Evolutionary conservation across 1,140 invertebrate genomes (phyloP).

Genomic region (Metaphire vulgaris): DNA sequence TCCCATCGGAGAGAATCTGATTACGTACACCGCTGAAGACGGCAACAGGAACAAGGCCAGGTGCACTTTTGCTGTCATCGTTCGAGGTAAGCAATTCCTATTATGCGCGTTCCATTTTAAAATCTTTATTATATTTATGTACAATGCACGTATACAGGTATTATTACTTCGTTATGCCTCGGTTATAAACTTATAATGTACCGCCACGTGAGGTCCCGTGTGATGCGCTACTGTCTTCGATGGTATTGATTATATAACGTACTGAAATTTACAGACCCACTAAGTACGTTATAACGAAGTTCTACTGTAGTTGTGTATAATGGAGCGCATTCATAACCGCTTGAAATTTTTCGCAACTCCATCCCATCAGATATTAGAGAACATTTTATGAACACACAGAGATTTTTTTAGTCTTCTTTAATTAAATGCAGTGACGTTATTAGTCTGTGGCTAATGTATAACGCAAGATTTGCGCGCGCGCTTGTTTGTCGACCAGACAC

Average conservation of each 20-base stretch:
- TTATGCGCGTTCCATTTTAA: no score
- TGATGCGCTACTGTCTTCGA: background rate
- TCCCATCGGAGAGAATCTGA: constrained; percentile 50
- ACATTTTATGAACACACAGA: background rate
- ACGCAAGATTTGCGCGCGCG: background rate
- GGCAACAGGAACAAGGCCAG: constrained; percentile 49
- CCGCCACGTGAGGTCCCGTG: background rate
- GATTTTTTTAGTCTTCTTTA: background rate
- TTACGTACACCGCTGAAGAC: constrained; percentile 54
- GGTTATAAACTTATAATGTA: background rate
- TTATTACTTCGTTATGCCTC: background rate
- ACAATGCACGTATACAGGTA: background rate
- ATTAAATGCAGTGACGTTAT: no score
- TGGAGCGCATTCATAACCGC: background rate
- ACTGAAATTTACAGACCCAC: background rate
- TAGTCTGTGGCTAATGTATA: no score
- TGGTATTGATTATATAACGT: background rate
- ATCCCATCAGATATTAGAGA: background rate
- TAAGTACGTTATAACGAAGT: no score
- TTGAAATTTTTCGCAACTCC: background rate
- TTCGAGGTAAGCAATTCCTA: constrained; percentile 50
- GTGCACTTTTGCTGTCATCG: constrained; percentile 52
- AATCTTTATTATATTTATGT: no score
- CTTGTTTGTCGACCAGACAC: constrained; percentile 52
- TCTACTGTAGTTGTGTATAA: background rate